A percentile compares a stretch with the other conserved stretches of the same genome.
Evolutionary conservation across 2,113 vertebrate species (phyloP).

Genomic region (Cygnus buccinator): DNA sequence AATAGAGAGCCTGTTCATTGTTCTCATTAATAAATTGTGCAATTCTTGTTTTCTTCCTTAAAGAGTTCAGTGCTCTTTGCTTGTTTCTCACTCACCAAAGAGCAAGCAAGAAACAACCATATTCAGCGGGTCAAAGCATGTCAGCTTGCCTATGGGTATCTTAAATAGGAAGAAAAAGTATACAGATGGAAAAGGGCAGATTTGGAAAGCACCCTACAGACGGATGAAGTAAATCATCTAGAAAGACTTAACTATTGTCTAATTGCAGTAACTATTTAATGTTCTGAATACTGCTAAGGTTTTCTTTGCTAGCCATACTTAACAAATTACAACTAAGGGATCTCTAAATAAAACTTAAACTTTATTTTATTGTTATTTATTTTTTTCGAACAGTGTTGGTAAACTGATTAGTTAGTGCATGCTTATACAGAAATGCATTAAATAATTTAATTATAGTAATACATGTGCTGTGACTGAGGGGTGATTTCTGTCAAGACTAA

Average conservation of each 20-base stretch:
- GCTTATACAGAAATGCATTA: constrained; percentile 13
- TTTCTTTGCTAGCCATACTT: not conserved
- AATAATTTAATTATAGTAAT: constrained; percentile 2
- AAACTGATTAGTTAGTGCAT: not conserved
- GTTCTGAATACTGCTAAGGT: not conserved
- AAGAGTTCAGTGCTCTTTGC: not conserved
- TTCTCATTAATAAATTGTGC: not conserved
- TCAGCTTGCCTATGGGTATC: not conserved
- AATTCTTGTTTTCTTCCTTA: not conserved
- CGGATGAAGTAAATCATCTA: constrained; percentile 14
- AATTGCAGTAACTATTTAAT: constrained; percentile 7
- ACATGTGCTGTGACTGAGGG: not conserved
- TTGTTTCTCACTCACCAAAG: not conserved
- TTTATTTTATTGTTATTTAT: not conserved
- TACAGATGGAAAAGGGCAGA: not conserved
- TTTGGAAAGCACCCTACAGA: not conserved
- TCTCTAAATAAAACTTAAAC: not conserved
- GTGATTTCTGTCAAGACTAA: not conserved
- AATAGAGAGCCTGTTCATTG: not conserved
- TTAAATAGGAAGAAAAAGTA: not conserved
- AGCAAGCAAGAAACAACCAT: not conserved
- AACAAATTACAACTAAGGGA: not conserved
- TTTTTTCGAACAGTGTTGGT: not conserved
- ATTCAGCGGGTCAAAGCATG: not conserved
- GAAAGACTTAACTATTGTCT: not conserved